Conservation (phyloP, 2,797 vertebrate genomes). For the Phrynocephalus vlangalii region DNA sequence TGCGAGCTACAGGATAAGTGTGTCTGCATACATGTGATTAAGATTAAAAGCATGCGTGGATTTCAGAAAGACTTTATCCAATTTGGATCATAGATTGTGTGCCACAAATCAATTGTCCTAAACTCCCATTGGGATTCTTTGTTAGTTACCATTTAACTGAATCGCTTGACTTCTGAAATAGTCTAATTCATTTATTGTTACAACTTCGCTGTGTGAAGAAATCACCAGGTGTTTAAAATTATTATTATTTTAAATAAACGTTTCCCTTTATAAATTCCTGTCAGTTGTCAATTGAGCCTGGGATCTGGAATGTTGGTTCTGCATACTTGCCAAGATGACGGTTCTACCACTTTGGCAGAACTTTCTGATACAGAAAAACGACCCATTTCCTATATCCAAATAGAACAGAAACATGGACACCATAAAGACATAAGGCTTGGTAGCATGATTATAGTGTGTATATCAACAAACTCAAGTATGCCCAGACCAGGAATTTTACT, state of each 20-base stretch:
- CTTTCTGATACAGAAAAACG: background rate
- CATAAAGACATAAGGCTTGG: no score
- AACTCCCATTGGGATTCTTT: background rate
- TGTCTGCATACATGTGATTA: no score
- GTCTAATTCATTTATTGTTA: background rate
- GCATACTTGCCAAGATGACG: background rate
- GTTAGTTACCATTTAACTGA: background rate
- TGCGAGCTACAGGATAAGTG: no score
- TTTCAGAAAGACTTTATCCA: background rate
- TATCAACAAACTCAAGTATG: no score
- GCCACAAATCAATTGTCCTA: background rate
- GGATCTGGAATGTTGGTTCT: background rate
- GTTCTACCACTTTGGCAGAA: no score
- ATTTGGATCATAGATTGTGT: background rate
- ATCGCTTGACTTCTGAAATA: background rate
- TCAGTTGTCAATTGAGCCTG: background rate
- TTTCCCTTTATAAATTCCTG: background rate
- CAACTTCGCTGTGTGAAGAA: background rate
- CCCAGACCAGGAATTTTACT: no score
- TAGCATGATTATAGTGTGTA: no score
- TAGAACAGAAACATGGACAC: no score
- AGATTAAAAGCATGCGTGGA: background rate
- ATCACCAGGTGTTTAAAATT: background rate
- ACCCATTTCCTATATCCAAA: background rate
- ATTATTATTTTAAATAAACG: background rate